These are phyloP conservation scores for Netelia virgata DNA, from an alignment of 2,888 invertebrate species.

Conservation along the genomic window DNA sequence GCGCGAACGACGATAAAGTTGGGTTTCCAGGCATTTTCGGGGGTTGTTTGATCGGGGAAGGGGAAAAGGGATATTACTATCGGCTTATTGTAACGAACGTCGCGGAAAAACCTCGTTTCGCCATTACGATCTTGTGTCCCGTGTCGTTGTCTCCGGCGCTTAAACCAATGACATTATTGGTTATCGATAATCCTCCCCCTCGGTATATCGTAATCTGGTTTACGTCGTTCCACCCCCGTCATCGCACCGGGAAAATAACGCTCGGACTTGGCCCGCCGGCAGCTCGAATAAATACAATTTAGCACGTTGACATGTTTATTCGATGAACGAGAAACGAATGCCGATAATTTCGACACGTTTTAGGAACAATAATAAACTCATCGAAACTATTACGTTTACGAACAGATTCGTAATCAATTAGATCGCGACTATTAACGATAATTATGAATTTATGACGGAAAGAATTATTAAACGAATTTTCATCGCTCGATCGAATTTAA, in stretches of 20 bases:
- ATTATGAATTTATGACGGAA: neutral
- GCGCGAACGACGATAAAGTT: constrained; percentile 47
- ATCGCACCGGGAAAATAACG: constrained; percentile 62
- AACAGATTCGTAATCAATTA: neutral
- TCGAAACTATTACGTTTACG: neutral
- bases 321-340: constrained; percentile 31
- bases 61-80: constrained; percentile 22
- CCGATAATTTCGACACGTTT: constrained; percentile 37
- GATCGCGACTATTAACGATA: neutral
- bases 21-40: constrained; percentile 44
- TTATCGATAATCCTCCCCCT: constrained; percentile 78
- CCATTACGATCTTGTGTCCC: constrained; percentile 75
- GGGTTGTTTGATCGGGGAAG: constrained; percentile 31
- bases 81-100: constrained; percentile 83
- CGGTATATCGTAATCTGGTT: constrained; percentile 55
- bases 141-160: constrained; percentile 58
- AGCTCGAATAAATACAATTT: constrained; percentile 54
- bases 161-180: constrained; percentile 72
- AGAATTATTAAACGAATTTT: neutral
- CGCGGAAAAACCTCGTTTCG: constrained; percentile 76
- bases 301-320: constrained; percentile 53
- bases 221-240: constrained; percentile 65
- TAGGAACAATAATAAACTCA: neutral
- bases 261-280: constrained; percentile 6
- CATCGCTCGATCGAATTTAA: neutral